phyloP scores from a whole-genome alignment of 1,140 invertebrate species.

The Ooceraea biroi region DNA sequence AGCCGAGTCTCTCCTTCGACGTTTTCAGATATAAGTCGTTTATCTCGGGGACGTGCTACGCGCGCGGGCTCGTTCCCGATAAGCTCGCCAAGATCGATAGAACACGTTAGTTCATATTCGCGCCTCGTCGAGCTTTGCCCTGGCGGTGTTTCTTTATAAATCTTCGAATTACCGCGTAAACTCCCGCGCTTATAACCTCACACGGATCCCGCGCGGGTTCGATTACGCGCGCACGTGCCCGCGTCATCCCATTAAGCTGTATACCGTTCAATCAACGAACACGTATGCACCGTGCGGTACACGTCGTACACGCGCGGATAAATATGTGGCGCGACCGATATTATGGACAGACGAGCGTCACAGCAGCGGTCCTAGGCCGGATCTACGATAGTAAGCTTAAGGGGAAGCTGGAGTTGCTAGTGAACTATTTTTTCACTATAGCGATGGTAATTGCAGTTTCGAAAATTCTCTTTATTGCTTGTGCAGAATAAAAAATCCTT shows the following conservation, averaged over 20 bases:
- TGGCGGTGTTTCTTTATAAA: background rate
- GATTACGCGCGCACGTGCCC: conserved; percentile 12
- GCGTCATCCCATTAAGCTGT: conserved; percentile 36
- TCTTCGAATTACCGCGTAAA: background rate
- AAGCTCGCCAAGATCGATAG: background rate
- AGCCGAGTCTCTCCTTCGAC: background rate
- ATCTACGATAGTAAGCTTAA: too few relatives aligned
- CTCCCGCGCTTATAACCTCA: too few relatives aligned
- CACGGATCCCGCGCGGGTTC: background rate
- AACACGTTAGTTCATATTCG: conserved; percentile 30
- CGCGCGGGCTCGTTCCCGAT: background rate
- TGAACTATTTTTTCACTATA: too few relatives aligned
- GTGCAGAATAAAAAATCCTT: too few relatives aligned
- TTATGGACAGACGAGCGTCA: conserved; percentile 20
- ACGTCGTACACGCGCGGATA: conserved; percentile 26
- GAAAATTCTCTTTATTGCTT: too few relatives aligned
- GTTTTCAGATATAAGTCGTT: conserved; percentile 47
- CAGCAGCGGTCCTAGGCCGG: background rate
- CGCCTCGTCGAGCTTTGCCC: background rate
- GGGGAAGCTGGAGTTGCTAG: too few relatives aligned
- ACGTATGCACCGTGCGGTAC: conserved; percentile 24
- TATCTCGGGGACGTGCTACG: background rate
- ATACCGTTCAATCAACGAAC: conserved; percentile 22
- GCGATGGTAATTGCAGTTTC: too few relatives aligned
- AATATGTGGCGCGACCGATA: conserved; percentile 50